Evolutionary conservation across 2,797 vertebrate species (phyloP), one percentile per base, ranked within the genome.

Genomic region (Eurystomus glaucurus): DNA sequence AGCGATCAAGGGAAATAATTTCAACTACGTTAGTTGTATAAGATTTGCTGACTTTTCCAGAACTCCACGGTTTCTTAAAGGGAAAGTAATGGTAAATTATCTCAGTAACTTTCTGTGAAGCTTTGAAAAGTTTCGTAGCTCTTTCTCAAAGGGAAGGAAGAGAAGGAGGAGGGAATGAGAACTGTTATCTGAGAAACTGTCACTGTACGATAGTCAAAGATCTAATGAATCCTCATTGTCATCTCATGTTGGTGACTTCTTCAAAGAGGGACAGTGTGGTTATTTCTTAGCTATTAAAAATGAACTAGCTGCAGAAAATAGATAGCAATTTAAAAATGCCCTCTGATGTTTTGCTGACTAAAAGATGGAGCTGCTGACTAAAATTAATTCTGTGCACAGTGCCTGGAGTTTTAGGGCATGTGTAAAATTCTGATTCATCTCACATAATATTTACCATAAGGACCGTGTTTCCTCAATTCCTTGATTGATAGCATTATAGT

Each of bases 301-400:
- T 48, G 37, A 95, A 76, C 54, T 3, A 4, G 62, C 66, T 92
- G 54, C 60, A 60, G 86, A 74, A 96, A 91, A 90, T 22, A 85
- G 46, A 68, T 69, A 79, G 35, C 43, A 89, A 91, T 89, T 97
- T 79, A 18, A 89, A 93, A 94, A 85, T 89, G 62, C 43, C 17
- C 20, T 95, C 77, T 93, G 90, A 91, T 93, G 77, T 85, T 91
- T 92, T 91, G 70, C 77, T 91, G 86, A 69, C 88, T 86, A 65
- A 84, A 92, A 92, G 51, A 43, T 57, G 13, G 54, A 86, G 26
- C 45, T 85, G 41, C 31, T 90, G 74, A 46, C 50, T 76, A 45
- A 78, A 94, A 85, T 79, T 51, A 66, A 51, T 84, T 35, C 21
- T 2, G 1, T 35, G 31, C 18, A 31, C 18, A 22, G 45, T 46